Percentiles rank a stretch among this genome's conserved stretches.
These are phyloP conservation scores for Phenganax marumi DNA, from an alignment of 92 coral and sea anemone species.

Conservation along the genomic window DNA sequence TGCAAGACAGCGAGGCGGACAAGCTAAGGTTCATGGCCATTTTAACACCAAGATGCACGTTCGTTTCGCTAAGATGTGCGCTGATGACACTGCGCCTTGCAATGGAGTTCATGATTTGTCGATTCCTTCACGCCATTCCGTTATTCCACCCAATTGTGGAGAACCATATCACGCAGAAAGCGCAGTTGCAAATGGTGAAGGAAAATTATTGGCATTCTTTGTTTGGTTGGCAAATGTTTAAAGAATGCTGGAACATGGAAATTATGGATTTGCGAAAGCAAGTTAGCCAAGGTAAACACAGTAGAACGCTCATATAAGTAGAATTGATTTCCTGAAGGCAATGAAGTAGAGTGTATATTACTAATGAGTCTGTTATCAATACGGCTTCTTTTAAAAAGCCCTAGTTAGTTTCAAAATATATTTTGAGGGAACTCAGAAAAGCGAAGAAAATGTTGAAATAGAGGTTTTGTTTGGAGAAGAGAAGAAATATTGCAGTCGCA, in stretches of 20 bases:
- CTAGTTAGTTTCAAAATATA: no score
- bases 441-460: no score
- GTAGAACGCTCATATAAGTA: no score
- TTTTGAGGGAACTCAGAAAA: no score
- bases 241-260: slow-evolving; percentile 51
- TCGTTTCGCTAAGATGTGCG: slow-evolving; percentile 8
- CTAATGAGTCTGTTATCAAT: no score
- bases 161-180: slow-evolving; percentile 22
- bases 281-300: slow-evolving; percentile 34
- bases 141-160: slow-evolving; percentile 30
- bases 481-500: no score
- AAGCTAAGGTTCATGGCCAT: not conserved
- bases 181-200: slow-evolving; percentile 30
- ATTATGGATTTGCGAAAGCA: slow-evolving; percentile 62
- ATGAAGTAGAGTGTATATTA: no score
- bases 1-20: not conserved
- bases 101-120: slow-evolving; percentile 28
- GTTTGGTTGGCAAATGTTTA: slow-evolving; percentile 74
- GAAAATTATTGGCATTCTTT: slow-evolving; percentile 72
- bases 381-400: no score
- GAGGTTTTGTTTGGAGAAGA: no score
- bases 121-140: slow-evolving; percentile 22
- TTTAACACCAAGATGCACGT: not conserved
- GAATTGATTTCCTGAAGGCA: no score
- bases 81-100: slow-evolving; percentile 11